A percentile compares a stretch with the other conserved stretches of the same genome.
These are phyloP conservation scores for Ancistrus triradiatus DNA, from an alignment of 2,113 vertebrate species.

Conservation along the genomic window DNA sequence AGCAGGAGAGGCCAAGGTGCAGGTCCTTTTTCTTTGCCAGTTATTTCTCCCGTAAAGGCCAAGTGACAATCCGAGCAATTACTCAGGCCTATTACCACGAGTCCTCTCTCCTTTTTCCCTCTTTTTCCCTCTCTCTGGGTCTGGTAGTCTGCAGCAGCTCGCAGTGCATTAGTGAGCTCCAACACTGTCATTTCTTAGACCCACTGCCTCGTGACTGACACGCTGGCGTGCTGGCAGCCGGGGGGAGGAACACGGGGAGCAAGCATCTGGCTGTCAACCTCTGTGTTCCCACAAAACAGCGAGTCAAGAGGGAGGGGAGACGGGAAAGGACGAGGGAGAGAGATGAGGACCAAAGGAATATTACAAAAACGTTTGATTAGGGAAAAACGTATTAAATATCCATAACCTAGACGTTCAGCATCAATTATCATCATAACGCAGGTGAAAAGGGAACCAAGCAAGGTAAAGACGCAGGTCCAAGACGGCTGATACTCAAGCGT, in stretches of 20 bases:
- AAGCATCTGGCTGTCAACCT: slow-evolving; percentile 17
- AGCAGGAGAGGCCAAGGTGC: slow-evolving; percentile 40
- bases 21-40: slow-evolving; percentile 46
- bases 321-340: not conserved
- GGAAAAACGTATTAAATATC: too few species aligned
- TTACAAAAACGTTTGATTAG: too few species aligned
- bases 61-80: slow-evolving; percentile 75
- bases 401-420: too few species aligned
- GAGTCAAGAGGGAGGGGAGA: not conserved
- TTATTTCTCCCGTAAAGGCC: slow-evolving; percentile 65
- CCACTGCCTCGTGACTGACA: slow-evolving; percentile 34
- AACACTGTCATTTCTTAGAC: slow-evolving; percentile 44
- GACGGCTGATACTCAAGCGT: too few species aligned
- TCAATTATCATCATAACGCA: too few species aligned
- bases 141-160: slow-evolving; percentile 24
- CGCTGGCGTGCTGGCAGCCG: not conserved
- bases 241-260: slow-evolving; percentile 3
- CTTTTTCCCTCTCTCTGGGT: too few species aligned
- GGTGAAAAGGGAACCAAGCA: too few species aligned
- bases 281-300: slow-evolving; percentile 1
- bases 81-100: slow-evolving; percentile 64
- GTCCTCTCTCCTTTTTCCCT: slow-evolving; percentile 16
- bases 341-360: too few species aligned
- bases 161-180: slow-evolving; percentile 42
- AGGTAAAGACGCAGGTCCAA: too few species aligned